A percentile compares a stretch with the other conserved stretches of the same genome.
Evolutionary conservation across 2,797 vertebrate species (phyloP).

Genomic region (Poecilia gillii): DNA sequence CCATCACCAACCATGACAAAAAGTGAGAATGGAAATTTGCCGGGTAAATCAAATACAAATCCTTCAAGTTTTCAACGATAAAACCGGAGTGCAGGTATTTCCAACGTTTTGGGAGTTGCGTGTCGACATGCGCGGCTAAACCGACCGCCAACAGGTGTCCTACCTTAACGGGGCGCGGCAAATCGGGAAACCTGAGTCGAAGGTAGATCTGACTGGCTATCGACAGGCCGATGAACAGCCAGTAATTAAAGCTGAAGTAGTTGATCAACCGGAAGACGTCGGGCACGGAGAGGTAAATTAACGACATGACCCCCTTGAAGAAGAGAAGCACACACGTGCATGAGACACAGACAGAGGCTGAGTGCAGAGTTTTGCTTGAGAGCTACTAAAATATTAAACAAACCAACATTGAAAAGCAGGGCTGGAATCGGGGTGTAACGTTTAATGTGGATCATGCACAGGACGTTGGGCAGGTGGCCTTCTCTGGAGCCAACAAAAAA

Average conservation of each 20-base stretch:
- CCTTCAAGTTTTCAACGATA: neutral
- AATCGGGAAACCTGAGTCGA: conserved; percentile 79
- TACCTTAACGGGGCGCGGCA: conserved; percentile 83
- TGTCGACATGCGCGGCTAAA: neutral
- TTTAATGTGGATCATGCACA: conserved; percentile 86
- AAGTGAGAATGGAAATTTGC: neutral
- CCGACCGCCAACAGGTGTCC: neutral
- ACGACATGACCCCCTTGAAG: conserved; percentile 81
- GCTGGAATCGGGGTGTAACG: conserved; percentile 86
- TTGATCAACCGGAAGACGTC: conserved; percentile 87
- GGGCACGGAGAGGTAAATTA: conserved; percentile 81
- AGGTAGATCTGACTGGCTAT: conserved; percentile 85
- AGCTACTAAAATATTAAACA: neutral
- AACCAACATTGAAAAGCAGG: conserved; percentile 85
- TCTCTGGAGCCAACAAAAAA: conserved; percentile 88
- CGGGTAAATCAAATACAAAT: neutral
- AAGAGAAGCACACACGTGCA: neutral
- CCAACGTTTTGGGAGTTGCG: neutral
- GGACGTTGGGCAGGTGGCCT: conserved; percentile 83
- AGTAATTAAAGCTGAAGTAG: conserved; percentile 89
- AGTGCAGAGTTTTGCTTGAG: neutral
- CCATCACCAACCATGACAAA: neutral
- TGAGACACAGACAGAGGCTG: neutral
- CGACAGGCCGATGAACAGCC: conserved; percentile 87
- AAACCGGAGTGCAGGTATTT: neutral